Conservation (phyloP, 2,113 vertebrate species). For the Cranoglanis bouderius region DNA sequence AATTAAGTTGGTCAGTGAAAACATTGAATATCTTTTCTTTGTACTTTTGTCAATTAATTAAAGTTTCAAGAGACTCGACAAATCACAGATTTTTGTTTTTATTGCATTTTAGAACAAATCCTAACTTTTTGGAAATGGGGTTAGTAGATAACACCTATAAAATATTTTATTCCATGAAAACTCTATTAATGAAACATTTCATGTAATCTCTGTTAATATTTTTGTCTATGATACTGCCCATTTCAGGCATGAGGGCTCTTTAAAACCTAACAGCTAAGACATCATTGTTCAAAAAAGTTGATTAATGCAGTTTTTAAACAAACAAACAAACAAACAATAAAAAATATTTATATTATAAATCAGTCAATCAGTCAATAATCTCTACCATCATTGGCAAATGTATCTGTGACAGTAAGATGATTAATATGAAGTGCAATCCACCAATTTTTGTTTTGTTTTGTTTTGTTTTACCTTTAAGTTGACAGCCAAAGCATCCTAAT, state of each 20-base stretch:
- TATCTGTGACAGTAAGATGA: background rate
- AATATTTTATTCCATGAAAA: background rate
- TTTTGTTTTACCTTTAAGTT: background rate
- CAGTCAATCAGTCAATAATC: too few relatives aligned
- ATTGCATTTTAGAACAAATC: too few relatives aligned
- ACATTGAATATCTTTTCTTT: too few relatives aligned
- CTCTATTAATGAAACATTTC: background rate
- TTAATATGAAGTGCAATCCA: background rate
- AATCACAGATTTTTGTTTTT: too few relatives aligned
- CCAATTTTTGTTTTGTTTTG: background rate
- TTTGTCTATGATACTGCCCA: background rate
- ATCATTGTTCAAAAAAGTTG: background rate
- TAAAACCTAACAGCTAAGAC: background rate
- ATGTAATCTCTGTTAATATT: background rate
- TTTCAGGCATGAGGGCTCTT: background rate
- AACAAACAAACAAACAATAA: background rate
- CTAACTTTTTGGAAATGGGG: too few relatives aligned
- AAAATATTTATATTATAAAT: too few relatives aligned
- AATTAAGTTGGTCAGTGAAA: too few relatives aligned
- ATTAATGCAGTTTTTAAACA: background rate
- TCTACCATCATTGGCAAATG: background rate
- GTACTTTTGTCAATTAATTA: too few relatives aligned
- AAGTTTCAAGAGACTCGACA: too few relatives aligned
- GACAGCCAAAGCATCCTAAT: background rate
- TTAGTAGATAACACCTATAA: too few relatives aligned